Base-by-base conservation (phyloP, 2,113 vertebrate genomes). In the Tympanuchus pallidicinctus region DNA sequence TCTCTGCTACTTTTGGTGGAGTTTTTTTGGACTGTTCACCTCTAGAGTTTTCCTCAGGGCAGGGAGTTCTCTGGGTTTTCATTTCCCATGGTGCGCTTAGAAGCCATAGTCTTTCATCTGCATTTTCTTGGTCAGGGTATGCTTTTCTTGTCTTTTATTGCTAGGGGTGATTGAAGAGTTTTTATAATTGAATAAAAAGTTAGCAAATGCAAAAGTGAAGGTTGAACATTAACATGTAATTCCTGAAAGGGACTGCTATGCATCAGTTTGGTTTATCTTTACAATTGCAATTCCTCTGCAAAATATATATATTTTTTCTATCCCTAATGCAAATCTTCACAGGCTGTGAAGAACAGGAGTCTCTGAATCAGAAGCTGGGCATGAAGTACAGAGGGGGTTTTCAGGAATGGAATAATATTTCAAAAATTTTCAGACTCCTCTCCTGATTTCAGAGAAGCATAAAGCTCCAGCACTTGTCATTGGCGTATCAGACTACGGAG, bases 51-150 rank as follows among this genome's bases (percentile, higher is more conserved):
- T 96, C 95, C 92, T 87, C 89, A 69, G 95, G 90, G 88, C 92
- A 93, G 89, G 92, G 94, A 95, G 94, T 94, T 96, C 84, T 96
- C 92, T 86, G 91, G 40, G 12, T 70, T 94, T 95, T 93, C 1
- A 2, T 92, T 94, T 96, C 90, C 77, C 95, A 87, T 95, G 80
- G 80, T 96, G 77, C 45, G 7, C 93, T 94, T 92, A 92, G 90
- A 86, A 86, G 40, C 4, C 60, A 78, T 79, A 21, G 10, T 90
- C 89, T 96, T 95, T 96, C 88, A 94, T 96, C 83, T 95, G 30
- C 40, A 8, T 94, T 94, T 96, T 94, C 86, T 94, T 3, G 60
- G 73, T 64, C 67, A 30, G 56, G 92, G 19, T 83, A n/a, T 52
- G 38, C 28, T 88, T 91, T 77, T 78, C 52, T 38, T 74, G 28